A percentile compares a stretch with the other conserved stretches of the same genome.
phyloP scores from a whole-genome alignment of 1,140 invertebrate genomes.

The Coboldia fuscipes region DNA sequence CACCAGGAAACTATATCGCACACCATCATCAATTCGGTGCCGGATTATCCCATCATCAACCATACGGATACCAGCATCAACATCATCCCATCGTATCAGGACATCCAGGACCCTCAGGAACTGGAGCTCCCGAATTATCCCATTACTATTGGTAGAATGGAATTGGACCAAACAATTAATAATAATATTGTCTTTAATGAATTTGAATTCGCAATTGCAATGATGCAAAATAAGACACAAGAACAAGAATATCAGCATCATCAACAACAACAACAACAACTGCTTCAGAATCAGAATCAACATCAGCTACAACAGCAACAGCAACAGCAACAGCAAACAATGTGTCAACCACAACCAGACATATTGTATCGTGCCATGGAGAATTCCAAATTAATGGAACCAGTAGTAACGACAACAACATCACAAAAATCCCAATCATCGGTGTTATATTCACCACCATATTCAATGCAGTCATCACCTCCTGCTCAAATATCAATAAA shows the following conservation, averaged over 20 bases:
- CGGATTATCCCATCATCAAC: conserved; percentile 18
- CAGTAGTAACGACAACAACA: too few species aligned
- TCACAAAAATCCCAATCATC: too few species aligned
- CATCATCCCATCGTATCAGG: conserved; percentile 17
- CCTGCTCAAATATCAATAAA: too few species aligned
- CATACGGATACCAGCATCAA: conserved; percentile 19
- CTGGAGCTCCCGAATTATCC: conserved; percentile 21
- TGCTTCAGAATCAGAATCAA: conserved; percentile 11
- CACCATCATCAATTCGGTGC: conserved; percentile 9
- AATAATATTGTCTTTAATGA: too few species aligned
- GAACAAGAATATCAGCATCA: conserved; percentile 13
- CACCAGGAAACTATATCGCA: conserved; percentile 6
- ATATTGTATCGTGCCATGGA: too few species aligned
- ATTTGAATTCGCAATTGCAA: background rate
- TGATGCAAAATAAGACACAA: conserved; percentile 5
- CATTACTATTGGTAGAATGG: conserved; percentile 22
- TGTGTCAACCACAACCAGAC: too few species aligned
- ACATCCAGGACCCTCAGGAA: conserved; percentile 14
- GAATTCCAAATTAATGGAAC: too few species aligned
- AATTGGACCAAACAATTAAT: too few species aligned
- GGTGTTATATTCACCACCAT: too few species aligned
- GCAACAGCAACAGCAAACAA: conserved; percentile 21
- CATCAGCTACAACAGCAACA: conserved; percentile 8
- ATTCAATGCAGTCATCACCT: too few species aligned
- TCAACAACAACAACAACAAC: conserved; percentile 10